These are phyloP conservation scores for Aphidius colemani DNA, from an alignment of 2,888 invertebrate genomes.

Conservation along the genomic window DNA sequence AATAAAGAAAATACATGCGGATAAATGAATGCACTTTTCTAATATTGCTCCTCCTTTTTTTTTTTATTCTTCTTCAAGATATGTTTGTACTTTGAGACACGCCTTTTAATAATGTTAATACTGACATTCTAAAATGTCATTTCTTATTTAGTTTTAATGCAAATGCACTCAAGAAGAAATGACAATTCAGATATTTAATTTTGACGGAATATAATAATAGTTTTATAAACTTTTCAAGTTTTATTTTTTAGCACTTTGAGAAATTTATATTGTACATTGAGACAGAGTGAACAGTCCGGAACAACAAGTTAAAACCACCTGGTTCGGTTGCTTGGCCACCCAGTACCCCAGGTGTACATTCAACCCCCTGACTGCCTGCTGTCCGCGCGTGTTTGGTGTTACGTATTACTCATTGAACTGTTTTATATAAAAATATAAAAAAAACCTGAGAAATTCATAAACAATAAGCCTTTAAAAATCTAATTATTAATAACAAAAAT, in stretches of 20 bases:
- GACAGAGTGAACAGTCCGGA: conserved; percentile 30
- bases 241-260: background rate
- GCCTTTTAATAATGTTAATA: no score
- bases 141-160: no score
- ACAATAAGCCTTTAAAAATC: background rate
- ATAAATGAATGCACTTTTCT: no score
- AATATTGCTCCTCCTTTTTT: no score
- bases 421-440: background rate
- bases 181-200: no score
- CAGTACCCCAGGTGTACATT: conserved; percentile 51
- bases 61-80: no score
- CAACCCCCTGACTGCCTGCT: conserved; percentile 39
- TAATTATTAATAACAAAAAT: background rate
- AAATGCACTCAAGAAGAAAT: background rate
- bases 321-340: conserved; percentile 47
- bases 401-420: no score
- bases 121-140: no score
- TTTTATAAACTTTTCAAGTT: no score
- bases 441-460: conserved; percentile 2
- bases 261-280: background rate
- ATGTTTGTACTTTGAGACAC: no score
- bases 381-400: conserved; percentile 17
- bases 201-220: no score
- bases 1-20: no score
- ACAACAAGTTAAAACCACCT: conserved; percentile 57